Evolutionary conservation across 1,140 invertebrate species (phyloP).

Genomic region (Saccostrea cuccullata): DNA sequence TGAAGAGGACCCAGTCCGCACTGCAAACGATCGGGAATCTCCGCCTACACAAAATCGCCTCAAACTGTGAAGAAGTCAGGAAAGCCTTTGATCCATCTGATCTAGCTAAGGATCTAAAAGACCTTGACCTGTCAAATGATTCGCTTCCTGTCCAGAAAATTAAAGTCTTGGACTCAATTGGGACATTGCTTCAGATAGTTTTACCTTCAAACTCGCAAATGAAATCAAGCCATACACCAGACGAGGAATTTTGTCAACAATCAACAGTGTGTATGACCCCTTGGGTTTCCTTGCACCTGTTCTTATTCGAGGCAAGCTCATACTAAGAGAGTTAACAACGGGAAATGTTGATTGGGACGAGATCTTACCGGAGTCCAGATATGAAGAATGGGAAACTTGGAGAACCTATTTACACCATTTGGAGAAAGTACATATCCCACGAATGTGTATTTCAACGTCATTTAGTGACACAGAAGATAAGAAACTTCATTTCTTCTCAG

Average conservation of each 20-base stretch:
- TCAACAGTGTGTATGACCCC: no score
- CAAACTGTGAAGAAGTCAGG: slow-evolving; percentile 41
- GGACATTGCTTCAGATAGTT: no score
- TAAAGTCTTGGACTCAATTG: no score
- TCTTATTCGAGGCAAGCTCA: no score
- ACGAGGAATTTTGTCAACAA: no score
- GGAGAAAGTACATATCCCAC: slow-evolving; percentile 23
- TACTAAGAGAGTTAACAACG: slow-evolving; percentile 42
- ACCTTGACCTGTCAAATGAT: no score
- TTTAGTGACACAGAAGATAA: slow-evolving; percentile 75
- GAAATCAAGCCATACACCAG: no score
- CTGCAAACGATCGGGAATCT: slow-evolving; percentile 32
- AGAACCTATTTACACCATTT: slow-evolving; percentile 32
- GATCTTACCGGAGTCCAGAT: slow-evolving; percentile 22
- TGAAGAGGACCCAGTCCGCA: slow-evolving; percentile 45
- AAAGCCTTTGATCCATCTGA: slow-evolving; percentile 42
- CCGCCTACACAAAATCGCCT: slow-evolving; percentile 50
- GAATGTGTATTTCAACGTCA: slow-evolving; percentile 45
- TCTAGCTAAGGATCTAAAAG: no score
- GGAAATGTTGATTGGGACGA: slow-evolving; percentile 56
- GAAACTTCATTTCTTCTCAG: slow-evolving; percentile 54
- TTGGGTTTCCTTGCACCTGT: no score
- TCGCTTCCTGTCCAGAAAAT: no score
- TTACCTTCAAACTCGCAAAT: no score
- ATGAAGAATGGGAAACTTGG: slow-evolving; percentile 50